Evolutionary conservation across 1,140 invertebrate genomes (phyloP), one percentile per base, ranked within the genome.

Genomic region (Bombus confusus): DNA sequence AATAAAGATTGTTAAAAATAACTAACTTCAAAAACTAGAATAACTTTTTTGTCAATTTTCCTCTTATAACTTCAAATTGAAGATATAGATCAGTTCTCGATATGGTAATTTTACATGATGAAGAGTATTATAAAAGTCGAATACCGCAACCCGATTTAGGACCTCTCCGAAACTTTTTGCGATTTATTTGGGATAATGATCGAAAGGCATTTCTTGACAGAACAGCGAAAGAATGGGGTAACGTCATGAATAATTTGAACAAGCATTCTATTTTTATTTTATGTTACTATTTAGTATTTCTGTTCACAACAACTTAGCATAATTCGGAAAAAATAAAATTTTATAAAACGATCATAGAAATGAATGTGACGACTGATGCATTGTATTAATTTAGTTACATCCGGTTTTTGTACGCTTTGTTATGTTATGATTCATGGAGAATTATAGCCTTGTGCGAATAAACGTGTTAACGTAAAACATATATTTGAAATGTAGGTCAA

Each of bases 151-250:
- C 90, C 0, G 92, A 95, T 75, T 89, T 95, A 28, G 92, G 93
- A 12, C 12, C 80, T 2, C 0, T 91, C 2, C 62, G 68, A 80
- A 95, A 93, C 85, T 92, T 93, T 37, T 37, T 91, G 22, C 87
- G 91, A 39, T 94, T 94, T 72, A 92, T 98, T 73, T 98, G 97
- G 95, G 96, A 98, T 95, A 94, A 95, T 1, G 94, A 96, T 22
- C 96, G 96, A 75, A 96, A 95, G 85, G 95, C 96, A 74, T 95
- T 97, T 88, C 94, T 98, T 22, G 97, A 97, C 41, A 95, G 97
- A 89, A 98, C 96, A 69, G 95, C 94, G 2, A 96, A 96, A 92
- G 96, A 96, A 95, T 98, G 98, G 98, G 96, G 97, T 98, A 96
- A 78, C 3, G 9, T 57, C 15, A 31, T 1, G 13, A 8, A 62